Percentiles rank a stretch among this genome's conserved stretches.
Evolutionary conservation across 2,797 vertebrate species (phyloP).

Genomic region (Muscicapa striata): DNA sequence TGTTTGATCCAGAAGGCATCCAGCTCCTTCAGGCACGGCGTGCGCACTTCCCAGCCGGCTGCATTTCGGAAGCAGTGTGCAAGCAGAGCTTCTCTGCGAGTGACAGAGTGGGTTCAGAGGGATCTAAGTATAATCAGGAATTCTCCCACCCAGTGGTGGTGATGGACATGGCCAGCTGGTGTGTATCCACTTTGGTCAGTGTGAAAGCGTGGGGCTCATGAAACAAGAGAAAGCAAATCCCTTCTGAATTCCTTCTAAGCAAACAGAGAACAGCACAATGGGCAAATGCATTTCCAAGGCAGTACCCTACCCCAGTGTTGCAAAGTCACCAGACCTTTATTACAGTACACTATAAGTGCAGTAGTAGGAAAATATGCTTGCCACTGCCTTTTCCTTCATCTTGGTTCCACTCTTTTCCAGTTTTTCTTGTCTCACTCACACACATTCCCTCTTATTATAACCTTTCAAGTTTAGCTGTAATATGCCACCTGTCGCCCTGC

Average conservation of each 20-base stretch:
- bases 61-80: conserved; percentile 73
- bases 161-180: conserved; percentile 92
- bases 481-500: conserved; percentile 54
- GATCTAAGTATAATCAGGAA: conserved; percentile 86
- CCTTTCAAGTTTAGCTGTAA: background rate
- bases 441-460: background rate
- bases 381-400: background rate
- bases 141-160: conserved; percentile 75
- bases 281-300: conserved; percentile 45
- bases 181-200: conserved; percentile 78
- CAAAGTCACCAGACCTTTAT: background rate
- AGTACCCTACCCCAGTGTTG: background rate
- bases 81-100: conserved; percentile 56
- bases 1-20: conserved; percentile 77
- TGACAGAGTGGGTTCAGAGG: conserved; percentile 67
- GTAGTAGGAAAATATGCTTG: background rate
- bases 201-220: conserved; percentile 77
- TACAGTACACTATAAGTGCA: background rate
- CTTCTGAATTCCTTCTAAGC: conserved; percentile 79
- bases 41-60: conserved; percentile 61
- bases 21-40: conserved; percentile 62
- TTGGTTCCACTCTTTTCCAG: background rate
- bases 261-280: conserved; percentile 76
- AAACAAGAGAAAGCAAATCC: conserved; percentile 86
- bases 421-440: background rate